These are phyloP conservation scores for Listronotus oregonensis DNA, from an alignment of 1,140 invertebrate species.

Conservation along the genomic window DNA sequence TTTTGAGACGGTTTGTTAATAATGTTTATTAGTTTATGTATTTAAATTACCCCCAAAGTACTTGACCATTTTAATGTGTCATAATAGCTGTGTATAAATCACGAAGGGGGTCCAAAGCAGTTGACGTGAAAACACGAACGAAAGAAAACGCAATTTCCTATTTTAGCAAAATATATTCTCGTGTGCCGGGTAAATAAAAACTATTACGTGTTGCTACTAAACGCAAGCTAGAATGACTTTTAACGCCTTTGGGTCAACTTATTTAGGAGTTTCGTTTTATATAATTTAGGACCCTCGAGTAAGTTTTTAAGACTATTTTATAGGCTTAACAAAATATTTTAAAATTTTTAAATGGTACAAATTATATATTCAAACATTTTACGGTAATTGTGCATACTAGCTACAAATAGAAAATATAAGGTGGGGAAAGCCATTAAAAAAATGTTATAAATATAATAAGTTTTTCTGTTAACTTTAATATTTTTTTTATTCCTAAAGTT, in stretches of 20 bases:
- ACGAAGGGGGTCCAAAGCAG: conserved; percentile 6
- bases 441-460: too few species aligned
- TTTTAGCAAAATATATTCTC: conserved; percentile 15
- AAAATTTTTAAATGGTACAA: too few species aligned
- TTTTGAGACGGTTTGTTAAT: too few species aligned
- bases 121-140: conserved; percentile 32
- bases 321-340: too few species aligned
- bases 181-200: conserved; percentile 14
- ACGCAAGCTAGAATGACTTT: conserved; percentile 15
- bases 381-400: too few species aligned
- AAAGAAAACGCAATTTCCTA: conserved; percentile 26
- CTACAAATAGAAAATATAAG: too few species aligned
- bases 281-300: too few species aligned
- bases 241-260: conserved; percentile 19
- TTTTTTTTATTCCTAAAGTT: too few species aligned
- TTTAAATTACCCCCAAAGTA: conserved; percentile 7
- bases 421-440: too few species aligned
- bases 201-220: conserved; percentile 17
- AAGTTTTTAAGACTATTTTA: too few species aligned
- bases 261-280: conserved; percentile 13
- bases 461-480: too few species aligned
- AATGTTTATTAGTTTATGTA: background rate
- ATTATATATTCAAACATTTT: too few species aligned
- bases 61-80: background rate
- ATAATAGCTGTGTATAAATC: conserved; percentile 17